phyloP scores from a whole-genome alignment of 2,888 invertebrate species.

The Dolichomitus sp. region DNA sequence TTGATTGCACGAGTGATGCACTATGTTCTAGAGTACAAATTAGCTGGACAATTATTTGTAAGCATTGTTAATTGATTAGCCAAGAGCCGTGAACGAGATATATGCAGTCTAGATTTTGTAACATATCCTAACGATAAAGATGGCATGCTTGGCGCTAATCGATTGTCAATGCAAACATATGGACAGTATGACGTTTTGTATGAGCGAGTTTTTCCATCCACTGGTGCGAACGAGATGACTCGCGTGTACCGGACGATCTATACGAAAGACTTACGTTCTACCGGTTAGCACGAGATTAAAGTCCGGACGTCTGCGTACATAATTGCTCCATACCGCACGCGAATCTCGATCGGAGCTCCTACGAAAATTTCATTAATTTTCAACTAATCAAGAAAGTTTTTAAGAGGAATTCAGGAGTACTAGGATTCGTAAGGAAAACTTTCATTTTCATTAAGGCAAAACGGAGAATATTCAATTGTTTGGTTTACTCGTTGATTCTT shows the following conservation, averaged over 20 bases:
- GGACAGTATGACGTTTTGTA: conserved; percentile 9
- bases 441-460: neutral
- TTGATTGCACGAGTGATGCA: conserved; percentile 1
- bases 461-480: neutral
- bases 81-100: neutral
- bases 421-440: neutral
- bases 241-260: conserved; percentile 35
- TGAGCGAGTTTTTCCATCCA: conserved; percentile 3
- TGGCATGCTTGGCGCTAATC: conserved; percentile 41
- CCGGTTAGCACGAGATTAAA: conserved; percentile 84
- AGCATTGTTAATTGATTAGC: conserved; percentile 29
- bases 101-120: conserved; percentile 18
- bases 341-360: conserved; percentile 79
- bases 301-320: conserved; percentile 82
- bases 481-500: conserved; percentile 4
- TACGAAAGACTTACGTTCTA: conserved; percentile 82
- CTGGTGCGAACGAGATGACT: conserved; percentile 44
- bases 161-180: conserved; percentile 35
- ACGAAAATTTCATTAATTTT: conserved; percentile 65
- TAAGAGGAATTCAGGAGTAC: neutral
- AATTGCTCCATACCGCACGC: conserved; percentile 81
- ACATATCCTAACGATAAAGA: conserved; percentile 44
- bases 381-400: neutral
- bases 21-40: conserved; percentile 1
- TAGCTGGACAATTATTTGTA: conserved; percentile 29